These are phyloP conservation scores for Meloidogyne floridensis DNA, from an alignment of 1,140 invertebrate genomes.

Conservation along the genomic window DNA sequence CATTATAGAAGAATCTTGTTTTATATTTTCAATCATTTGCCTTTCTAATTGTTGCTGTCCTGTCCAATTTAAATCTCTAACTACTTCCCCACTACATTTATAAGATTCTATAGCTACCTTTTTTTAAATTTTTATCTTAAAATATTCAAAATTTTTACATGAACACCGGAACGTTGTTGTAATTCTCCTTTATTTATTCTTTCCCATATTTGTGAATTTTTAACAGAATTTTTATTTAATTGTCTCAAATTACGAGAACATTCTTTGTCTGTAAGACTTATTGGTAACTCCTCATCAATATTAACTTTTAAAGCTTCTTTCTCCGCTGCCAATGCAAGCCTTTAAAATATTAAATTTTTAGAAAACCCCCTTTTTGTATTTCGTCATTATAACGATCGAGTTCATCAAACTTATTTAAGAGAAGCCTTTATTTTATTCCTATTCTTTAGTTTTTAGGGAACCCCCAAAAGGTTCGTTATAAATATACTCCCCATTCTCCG, in stretches of 20 bases:
- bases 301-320: background rate
- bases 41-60: slow-evolving; percentile 34
- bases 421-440: too few species aligned
- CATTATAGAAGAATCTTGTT: slow-evolving; percentile 27
- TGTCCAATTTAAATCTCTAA: slow-evolving; percentile 52
- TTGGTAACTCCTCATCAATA: slow-evolving; percentile 9
- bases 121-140: background rate
- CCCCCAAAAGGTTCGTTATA: too few species aligned
- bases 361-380: too few species aligned
- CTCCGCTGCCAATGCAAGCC: background rate
- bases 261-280: background rate
- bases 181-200: slow-evolving; percentile 10
- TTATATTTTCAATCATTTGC: slow-evolving; percentile 40
- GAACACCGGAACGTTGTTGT: background rate
- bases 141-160: background rate
- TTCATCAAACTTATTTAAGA: too few species aligned
- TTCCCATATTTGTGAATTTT: slow-evolving; percentile 9
- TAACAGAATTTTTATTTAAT: slow-evolving; percentile 10
- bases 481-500: too few species aligned
- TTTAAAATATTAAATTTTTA: background rate
- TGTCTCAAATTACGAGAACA: background rate
- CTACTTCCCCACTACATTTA: slow-evolving; percentile 35
- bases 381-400: too few species aligned
- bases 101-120: slow-evolving; percentile 29
- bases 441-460: too few species aligned